Percentiles rank a stretch among this genome's conserved stretches.
Evolutionary conservation across 23 tunicate genomes (phyloP).

Genomic region (Styela plicata): DNA sequence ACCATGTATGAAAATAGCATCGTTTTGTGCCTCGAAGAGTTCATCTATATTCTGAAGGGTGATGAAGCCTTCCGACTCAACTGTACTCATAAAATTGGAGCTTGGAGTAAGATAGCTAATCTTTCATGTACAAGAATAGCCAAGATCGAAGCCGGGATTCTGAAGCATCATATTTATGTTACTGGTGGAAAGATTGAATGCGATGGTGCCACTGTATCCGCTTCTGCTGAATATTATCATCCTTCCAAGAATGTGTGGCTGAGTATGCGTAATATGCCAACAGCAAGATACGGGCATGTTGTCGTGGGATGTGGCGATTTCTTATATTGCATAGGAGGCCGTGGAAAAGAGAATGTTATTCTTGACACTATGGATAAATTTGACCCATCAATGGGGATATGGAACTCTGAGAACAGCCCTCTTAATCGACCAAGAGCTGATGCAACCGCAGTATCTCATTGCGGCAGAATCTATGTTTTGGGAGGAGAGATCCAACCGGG

Average conservation of each 20-base stretch:
- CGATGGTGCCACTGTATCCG: not conserved
- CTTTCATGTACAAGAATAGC: not conserved
- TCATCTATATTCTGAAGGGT: conserved; percentile 11
- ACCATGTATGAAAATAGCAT: not conserved
- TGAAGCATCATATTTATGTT: conserved; percentile 16
- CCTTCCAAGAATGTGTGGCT: conserved; percentile 7
- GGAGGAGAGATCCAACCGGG: conserved; percentile 22
- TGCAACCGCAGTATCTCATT: conserved; percentile 25
- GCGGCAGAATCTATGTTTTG: conserved; percentile 19
- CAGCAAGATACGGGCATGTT: conserved; percentile 21
- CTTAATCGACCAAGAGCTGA: conserved; percentile 12
- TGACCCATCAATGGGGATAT: conserved; percentile 19
- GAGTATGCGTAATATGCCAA: conserved; percentile 8
- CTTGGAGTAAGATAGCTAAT: conserved; percentile 16
- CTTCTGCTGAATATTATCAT: conserved; percentile 18
- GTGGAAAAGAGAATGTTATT: not conserved
- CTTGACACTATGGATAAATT: conserved; percentile 26
- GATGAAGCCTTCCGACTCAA: conserved; percentile 1
- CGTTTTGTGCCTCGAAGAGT: conserved; percentile 7
- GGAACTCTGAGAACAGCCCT: conserved; percentile 4
- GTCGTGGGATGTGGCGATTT: conserved; percentile 18
- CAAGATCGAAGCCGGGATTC: not conserved
- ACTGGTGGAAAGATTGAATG: not conserved
- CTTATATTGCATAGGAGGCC: conserved; percentile 28
- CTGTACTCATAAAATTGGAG: not conserved